These are phyloP conservation scores for Sinocyclocheilus anshuiensis DNA, from an alignment of 2,113 vertebrate species.

Conservation along the genomic window DNA sequence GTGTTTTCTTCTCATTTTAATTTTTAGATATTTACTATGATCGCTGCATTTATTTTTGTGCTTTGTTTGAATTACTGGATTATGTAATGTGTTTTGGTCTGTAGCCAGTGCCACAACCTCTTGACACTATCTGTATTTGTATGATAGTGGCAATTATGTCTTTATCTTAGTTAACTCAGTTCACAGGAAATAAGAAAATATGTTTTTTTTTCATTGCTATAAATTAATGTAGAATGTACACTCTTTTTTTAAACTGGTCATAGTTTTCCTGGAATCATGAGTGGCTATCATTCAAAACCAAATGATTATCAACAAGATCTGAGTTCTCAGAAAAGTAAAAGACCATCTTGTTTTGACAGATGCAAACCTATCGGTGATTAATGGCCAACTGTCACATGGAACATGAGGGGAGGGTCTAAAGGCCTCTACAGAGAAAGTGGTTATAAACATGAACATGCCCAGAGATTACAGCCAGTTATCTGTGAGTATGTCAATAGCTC, in stretches of 20 bases:
- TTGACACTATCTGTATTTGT: not conserved
- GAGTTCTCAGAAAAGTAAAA: slow-evolving; percentile 23
- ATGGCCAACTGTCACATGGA: slow-evolving; percentile 23
- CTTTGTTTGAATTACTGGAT: not conserved
- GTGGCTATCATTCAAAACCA: not conserved
- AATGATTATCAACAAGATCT: slow-evolving; percentile 3
- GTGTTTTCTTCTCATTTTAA: not conserved
- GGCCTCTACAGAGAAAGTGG: slow-evolving; percentile 18
- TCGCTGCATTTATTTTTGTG: not conserved
- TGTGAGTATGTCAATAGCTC: slow-evolving; percentile 3
- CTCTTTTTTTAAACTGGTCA: not conserved
- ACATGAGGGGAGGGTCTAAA: not conserved
- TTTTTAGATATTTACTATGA: not conserved
- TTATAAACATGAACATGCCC: slow-evolving; percentile 28
- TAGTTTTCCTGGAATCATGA: not conserved
- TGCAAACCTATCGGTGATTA: slow-evolving; percentile 1
- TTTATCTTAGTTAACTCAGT: not conserved
- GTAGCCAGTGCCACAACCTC: not conserved
- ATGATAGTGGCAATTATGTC: not conserved
- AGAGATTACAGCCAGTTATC: not conserved
- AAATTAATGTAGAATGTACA: not conserved
- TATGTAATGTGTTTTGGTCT: slow-evolving; percentile 5
- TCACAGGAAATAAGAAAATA: not conserved
- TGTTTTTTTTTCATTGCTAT: not conserved
- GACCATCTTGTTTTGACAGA: slow-evolving; percentile 34